Percentiles rank a stretch among this genome's conserved stretches.
These are phyloP conservation scores for Pampusana beccarii DNA, from an alignment of 2,113 vertebrate genomes.

Conservation along the genomic window DNA sequence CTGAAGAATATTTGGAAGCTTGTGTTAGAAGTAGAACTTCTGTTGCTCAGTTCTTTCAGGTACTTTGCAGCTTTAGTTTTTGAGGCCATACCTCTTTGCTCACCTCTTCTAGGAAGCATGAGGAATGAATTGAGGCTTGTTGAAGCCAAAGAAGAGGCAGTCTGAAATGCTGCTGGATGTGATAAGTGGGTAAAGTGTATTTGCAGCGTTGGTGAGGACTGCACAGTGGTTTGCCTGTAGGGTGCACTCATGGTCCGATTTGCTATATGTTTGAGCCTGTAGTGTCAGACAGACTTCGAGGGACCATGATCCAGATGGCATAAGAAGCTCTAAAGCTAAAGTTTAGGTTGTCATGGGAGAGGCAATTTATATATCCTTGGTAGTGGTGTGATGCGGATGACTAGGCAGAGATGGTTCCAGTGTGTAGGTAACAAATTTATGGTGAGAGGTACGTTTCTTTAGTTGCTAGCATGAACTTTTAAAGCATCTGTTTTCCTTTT, in stretches of 20 bases:
- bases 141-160: background rate
- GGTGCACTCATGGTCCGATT: background rate
- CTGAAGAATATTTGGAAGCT: background rate
- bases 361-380: background rate
- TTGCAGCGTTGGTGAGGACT: background rate
- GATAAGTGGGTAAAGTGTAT: background rate
- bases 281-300: background rate
- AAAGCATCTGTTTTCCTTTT: background rate
- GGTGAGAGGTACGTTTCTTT: background rate
- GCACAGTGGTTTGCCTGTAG: background rate
- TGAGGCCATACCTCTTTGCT: rapidly evolving
- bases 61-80: background rate
- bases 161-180: background rate
- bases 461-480: background rate
- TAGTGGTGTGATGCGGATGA: background rate
- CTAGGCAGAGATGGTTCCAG: background rate
- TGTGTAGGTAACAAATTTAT: background rate
- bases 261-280: background rate
- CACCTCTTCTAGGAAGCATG: background rate
- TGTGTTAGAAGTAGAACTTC: background rate
- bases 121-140: background rate
- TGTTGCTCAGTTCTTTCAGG: background rate
- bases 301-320: rapidly evolving
- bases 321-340: background rate
- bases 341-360: background rate